A percentile compares a stretch with the other conserved stretches of the same genome.
These are phyloP conservation scores for Ptilorrhoa leucosticta DNA, from an alignment of 2,113 vertebrate genomes.

Conservation along the genomic window DNA sequence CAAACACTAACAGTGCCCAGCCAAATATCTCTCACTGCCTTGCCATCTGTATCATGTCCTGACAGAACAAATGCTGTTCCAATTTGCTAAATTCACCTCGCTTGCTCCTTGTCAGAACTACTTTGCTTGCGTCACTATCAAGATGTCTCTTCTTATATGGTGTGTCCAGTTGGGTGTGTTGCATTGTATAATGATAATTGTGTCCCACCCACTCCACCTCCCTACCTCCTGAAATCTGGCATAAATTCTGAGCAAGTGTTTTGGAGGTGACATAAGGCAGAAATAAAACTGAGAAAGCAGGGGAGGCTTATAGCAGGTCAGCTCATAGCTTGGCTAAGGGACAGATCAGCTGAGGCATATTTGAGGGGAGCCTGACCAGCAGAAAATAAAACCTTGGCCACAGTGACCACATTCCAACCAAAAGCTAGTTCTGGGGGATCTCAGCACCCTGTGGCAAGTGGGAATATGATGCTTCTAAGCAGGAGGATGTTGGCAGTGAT, in stretches of 20 bases:
- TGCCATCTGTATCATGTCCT: constrained; percentile 47
- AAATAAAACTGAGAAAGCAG: not conserved
- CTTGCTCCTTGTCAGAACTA: constrained; percentile 3
- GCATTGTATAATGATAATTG: not conserved
- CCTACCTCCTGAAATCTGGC: not conserved
- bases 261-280: not conserved
- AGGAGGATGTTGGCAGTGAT: not conserved
- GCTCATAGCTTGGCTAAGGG: not conserved
- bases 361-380: not conserved
- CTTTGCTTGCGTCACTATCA: not conserved
- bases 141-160: not conserved
- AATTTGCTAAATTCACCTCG: not conserved
- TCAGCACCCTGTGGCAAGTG: not conserved
- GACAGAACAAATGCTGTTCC: not conserved
- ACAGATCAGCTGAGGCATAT: not conserved
- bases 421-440: not conserved
- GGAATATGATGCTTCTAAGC: not conserved
- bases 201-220: not conserved
- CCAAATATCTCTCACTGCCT: constrained; percentile 50
- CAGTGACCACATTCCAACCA: not conserved
- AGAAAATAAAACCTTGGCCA: not conserved
- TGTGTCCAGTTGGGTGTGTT: not conserved
- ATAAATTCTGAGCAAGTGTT: not conserved
- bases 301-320: not conserved
- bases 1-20: not conserved